These are phyloP conservation scores for Drosophila algonquin DNA, from an alignment of 2,888 invertebrate genomes.

Conservation along the genomic window DNA sequence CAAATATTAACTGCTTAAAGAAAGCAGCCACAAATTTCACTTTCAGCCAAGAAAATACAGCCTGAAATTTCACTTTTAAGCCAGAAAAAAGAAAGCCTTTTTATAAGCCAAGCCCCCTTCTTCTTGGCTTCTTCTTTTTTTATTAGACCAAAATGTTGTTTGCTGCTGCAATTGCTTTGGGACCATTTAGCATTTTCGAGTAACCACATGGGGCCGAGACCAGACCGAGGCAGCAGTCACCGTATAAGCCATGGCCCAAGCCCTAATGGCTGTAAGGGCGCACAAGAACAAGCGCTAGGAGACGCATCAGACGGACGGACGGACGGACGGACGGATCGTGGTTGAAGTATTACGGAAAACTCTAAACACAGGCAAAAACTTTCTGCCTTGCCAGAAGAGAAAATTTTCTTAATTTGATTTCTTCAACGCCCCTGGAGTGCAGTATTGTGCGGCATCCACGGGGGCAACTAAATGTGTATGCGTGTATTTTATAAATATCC, in stretches of 20 bases:
- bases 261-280: slow-evolving; percentile 49
- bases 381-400: slow-evolving; percentile 58
- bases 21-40: not conserved
- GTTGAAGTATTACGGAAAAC: slow-evolving; percentile 69
- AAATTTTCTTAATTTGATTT: slow-evolving; percentile 79
- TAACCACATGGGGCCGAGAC: slow-evolving; percentile 80
- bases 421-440: slow-evolving; percentile 73
- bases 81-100: not conserved
- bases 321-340: slow-evolving; percentile 3
- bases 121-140: not conserved
- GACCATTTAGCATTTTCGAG: slow-evolving; percentile 80
- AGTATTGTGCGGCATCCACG: slow-evolving; percentile 26
- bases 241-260: slow-evolving; percentile 39
- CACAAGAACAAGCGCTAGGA: slow-evolving; percentile 5
- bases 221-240: slow-evolving; percentile 20
- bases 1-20: not conserved
- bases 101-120: not conserved
- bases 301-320: not conserved
- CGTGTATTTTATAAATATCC: slow-evolving; percentile 66
- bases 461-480: slow-evolving; percentile 63
- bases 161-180: slow-evolving; percentile 72
- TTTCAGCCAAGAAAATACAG: not conserved
- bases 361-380: slow-evolving; percentile 70
- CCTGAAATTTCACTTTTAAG: not conserved
- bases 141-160: slow-evolving; percentile 37